Base-by-base conservation (phyloP, 2,113 vertebrate species). In the Pterocles orientalis region DNA sequence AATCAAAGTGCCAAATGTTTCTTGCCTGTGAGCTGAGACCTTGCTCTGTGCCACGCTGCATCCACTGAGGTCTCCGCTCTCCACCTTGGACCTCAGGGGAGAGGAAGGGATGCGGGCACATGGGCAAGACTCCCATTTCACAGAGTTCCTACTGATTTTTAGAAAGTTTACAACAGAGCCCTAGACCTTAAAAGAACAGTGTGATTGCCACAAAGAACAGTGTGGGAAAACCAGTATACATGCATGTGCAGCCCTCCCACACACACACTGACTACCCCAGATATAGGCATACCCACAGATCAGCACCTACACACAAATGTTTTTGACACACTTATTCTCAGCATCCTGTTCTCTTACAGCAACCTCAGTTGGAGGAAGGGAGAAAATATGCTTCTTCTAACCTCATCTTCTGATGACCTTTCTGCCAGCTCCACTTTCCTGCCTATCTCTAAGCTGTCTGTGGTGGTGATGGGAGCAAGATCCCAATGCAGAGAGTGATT, bases 261-360 rank as follows among this genome's bases (percentile, higher is more conserved):
- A 89, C 28, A 25, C 95, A 86, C 89, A 90, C 95, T 94, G 95
- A 92, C 96, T 95, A 92, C 95, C 95, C 96, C 92, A 96, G 96
- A 97, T 97, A 96, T 96, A 97, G 96, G 92, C 96, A 95, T 93
- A 60, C 96, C 96, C 96, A 97, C 96, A 96, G 94, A 96, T 95
- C 90, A 96, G 96, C 95, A 96, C 96, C 96, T 96, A 97, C 96
- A 96, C 94, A 94, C 95, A 96, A 96, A 96, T 94, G 95, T 73
- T 97, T 96, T 92, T 96, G 94, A 96, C 94, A 97, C 95, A 96
- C 94, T 96, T 96, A 95, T 94, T 95, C 96, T 96, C 86, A 94
- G 94, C 90, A 95, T 92, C 95, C 83, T 91, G 81, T 95, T 95
- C 96, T 95, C 83, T 86, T 94, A 86, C 90, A 93, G 96, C 86